Evolutionary conservation across 2,888 invertebrate species (phyloP), one percentile per base, ranked within the genome.

Genomic region (Fragum sueziense): DNA sequence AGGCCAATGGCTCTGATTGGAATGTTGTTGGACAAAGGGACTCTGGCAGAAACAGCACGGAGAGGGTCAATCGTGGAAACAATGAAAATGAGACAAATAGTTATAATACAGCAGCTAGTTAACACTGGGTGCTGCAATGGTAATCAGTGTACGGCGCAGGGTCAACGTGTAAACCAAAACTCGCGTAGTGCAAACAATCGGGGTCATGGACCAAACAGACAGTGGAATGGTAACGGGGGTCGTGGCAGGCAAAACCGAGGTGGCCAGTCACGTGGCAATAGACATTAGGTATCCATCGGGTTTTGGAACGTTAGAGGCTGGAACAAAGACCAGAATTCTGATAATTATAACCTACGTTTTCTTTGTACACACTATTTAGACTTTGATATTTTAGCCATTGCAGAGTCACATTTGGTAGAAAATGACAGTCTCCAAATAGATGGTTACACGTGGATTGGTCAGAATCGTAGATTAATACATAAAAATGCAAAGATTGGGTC

Each of bases 271-370:
- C 11, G 52, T 52, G 20, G n/a, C 7, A 7, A 22, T 17, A n/a
- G 52, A 14, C 17, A 20, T 29, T 69, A 69, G 47, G 29, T 52
- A 20, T 22, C 4, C 27, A 20, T 29, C 31, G 74, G 74, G 70
- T 70, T 78, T 70, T 74, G 74, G 70, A 78, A 78, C n/a, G 54
- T 70, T 9, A 62, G 37, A 6, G 78, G 78, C 3, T 74, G 70
- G 65, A 51, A 34, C 54, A 41, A 20, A 14, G 34, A 70, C 34
- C 31, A 3, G 22, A 37, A 33, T 27, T 37, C 57, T 67, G 74
- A 74, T 31, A 74, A 78, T 70, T 54, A 37, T 59, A n/a, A 34
- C 17, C 4, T 70, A 31, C 1, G 70, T 4, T 22, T 51, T 37
- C 2, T 31, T 9, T 74, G 78, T 70, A 22, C 65, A 11, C 11